Percentiles rank a stretch among this genome's conserved stretches.
Conservation (phyloP, 1,140 invertebrate genomes). For the Drosophila repleta region DNA sequence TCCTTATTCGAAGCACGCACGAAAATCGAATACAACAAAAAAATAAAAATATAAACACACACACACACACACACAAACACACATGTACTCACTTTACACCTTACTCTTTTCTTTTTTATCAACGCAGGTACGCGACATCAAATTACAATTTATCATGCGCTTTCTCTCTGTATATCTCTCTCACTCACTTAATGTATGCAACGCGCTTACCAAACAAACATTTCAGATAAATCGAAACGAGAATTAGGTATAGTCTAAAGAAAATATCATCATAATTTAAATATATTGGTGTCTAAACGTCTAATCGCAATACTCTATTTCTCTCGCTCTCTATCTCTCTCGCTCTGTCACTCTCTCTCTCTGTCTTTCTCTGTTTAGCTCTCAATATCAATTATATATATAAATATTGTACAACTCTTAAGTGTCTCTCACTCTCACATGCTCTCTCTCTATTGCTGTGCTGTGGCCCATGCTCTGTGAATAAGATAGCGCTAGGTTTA, state of each 20-base stretch:
- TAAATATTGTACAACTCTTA: slow-evolving; percentile 38
- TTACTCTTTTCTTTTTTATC: slow-evolving; percentile 67
- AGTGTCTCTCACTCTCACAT: slow-evolving; percentile 42
- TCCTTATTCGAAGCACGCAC: slow-evolving; percentile 69
- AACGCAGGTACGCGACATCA: slow-evolving; percentile 74
- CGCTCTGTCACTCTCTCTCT: slow-evolving; percentile 38
- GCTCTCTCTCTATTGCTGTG: slow-evolving; percentile 53
- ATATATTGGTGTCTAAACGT: slow-evolving; percentile 76
- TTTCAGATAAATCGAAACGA: slow-evolving; percentile 43
- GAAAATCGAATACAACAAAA: slow-evolving; percentile 26
- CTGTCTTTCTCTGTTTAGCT: slow-evolving; percentile 48
- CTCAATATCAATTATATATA: slow-evolving; percentile 51
- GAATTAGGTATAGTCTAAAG: slow-evolving; percentile 72
- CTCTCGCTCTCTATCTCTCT: slow-evolving; percentile 39
- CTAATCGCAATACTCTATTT: slow-evolving; percentile 67
- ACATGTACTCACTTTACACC: slow-evolving; percentile 52
- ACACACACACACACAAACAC: slow-evolving; percentile 34
- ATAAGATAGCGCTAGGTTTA: slow-evolving; percentile 73
- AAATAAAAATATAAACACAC: slow-evolving; percentile 29
- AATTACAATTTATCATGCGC: slow-evolving; percentile 69
- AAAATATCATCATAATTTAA: slow-evolving; percentile 49
- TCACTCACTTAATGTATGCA: slow-evolving; percentile 73
- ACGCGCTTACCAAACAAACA: slow-evolving; percentile 57
- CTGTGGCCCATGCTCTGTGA: slow-evolving; percentile 74
- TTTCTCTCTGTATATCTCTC: slow-evolving; percentile 37